Evolutionary conservation across 64 coral and sea anemone species (phyloP), one percentile per base, ranked within the genome.

Genomic region (Montipora efflorescens): DNA sequence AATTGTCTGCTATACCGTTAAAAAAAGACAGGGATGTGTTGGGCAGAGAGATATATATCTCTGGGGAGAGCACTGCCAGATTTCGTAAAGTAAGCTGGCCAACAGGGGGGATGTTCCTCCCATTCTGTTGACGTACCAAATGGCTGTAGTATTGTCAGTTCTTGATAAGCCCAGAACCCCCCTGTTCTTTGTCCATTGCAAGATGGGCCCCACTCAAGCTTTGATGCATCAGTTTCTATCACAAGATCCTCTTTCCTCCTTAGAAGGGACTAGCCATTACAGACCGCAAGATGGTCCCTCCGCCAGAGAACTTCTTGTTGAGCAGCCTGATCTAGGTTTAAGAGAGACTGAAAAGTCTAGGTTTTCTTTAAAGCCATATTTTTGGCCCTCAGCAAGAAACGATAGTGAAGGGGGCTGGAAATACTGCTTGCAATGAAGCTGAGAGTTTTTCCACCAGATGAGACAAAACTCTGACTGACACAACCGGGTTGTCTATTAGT

Each of bases 81-180:
- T 81, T n/a, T 81, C 78, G 61, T 89, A 82, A 79, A 90, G 87
- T 46, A 66, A 64, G 58, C 86, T 94, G 77, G 76, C 87, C 19
- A 94, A 66, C 25, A 94, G 66, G 49, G 77, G 67, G 64, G 87
- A 94, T 12, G 57, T 12, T 0, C 87, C 92, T 15, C 87, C 92
- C 78, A 90, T 83, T 75, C 52, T 89, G 67, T 89, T 82, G 28
- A 81, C 82, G 23, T 58, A 89, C 2, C 76, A 7, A 45, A 89
- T 94, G 59, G 76, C 92, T 61, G 74, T 93, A 23, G 49, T 94
- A 90, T 89, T 94, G 78, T 82, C 92, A 48, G 25, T 89, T 94
- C 92, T 18, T 94, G 75, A 59, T 18, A 2, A 53, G 85, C 69
- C 85, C 92, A 88, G 18, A 48, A 21, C 8, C 76, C 76, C 53